These are phyloP conservation scores for Okapia johnstoni DNA, from an alignment of 2,113 vertebrate species.

Conservation along the genomic window DNA sequence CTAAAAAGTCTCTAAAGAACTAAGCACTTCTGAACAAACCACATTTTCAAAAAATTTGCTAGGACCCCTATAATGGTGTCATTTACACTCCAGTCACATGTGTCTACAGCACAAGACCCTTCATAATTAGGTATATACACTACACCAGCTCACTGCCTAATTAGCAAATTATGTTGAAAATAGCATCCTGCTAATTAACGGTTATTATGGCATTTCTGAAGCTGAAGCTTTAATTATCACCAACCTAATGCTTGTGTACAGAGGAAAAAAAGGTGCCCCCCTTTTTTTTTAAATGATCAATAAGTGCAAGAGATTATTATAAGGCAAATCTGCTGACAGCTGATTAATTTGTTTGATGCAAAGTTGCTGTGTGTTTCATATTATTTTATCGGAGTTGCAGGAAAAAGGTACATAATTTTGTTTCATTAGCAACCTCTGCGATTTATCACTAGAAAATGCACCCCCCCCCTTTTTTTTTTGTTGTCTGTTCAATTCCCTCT, in stretches of 20 bases:
- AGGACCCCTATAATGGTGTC: constrained; percentile 89
- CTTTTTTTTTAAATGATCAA: constrained; percentile 86
- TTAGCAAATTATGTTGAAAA: constrained; percentile 99
- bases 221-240: constrained; percentile 98
- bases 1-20: constrained; percentile 64
- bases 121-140: constrained; percentile 95
- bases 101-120: constrained; percentile 88
- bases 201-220: constrained; percentile 99
- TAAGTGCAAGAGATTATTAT: constrained; percentile 89
- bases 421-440: constrained; percentile 92
- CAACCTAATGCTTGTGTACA: constrained; percentile 90
- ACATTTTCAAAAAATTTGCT: constrained; percentile 77
- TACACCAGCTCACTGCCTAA: constrained; percentile 92
- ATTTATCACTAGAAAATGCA: constrained; percentile 87
- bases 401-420: constrained; percentile 91
- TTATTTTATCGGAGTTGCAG: constrained; percentile 91
- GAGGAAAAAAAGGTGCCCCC: constrained; percentile 65
- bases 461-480: constrained; percentile 76
- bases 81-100: constrained; percentile 94
- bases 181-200: constrained; percentile 99
- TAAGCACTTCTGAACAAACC: constrained; percentile 77
- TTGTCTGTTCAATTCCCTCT: constrained; percentile 90
- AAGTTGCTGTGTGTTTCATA: constrained; percentile 90
- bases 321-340: constrained; percentile 85
- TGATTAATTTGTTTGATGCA: constrained; percentile 92